Conservation (phyloP, 2,888 invertebrate genomes). For the Luperina testacea region DNA sequence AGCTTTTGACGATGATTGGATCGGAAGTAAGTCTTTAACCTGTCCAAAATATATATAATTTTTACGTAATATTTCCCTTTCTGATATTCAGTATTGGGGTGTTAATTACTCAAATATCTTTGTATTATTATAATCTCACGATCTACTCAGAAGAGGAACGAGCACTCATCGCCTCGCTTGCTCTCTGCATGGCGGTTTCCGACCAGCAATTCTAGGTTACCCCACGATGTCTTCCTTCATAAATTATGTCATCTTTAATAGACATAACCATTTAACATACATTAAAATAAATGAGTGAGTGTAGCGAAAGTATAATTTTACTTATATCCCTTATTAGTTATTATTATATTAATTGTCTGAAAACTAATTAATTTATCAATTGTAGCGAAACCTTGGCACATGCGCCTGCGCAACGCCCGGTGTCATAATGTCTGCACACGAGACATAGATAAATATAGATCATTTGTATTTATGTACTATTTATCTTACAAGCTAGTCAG, state of each 20-base stretch:
- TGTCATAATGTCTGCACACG: slow-evolving; percentile 55
- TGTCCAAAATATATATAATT: neutral
- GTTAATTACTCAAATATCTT: neutral
- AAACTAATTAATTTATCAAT: slow-evolving; percentile 46
- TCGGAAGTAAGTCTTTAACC: neutral
- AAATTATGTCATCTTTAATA: neutral
- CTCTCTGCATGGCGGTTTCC: neutral
- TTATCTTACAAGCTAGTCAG: slow-evolving; percentile 31
- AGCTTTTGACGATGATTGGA: neutral
- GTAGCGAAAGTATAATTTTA: neutral
- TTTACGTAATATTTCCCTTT: neutral
- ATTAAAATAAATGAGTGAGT: neutral
- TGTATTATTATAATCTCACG: neutral
- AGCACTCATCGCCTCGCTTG: neutral
- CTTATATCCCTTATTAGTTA: neutral
- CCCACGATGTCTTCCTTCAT: neutral
- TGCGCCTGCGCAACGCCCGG: slow-evolving; percentile 19
- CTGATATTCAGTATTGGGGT: neutral
- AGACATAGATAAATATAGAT: slow-evolving; percentile 58
- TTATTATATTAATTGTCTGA: slow-evolving; percentile 12
- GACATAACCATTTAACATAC: neutral
- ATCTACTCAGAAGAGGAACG: neutral
- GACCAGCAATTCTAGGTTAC: neutral
- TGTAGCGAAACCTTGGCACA: slow-evolving; percentile 48
- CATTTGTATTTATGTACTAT: slow-evolving; percentile 54